Evolutionary conservation across 2,888 invertebrate genomes (phyloP).

Genomic region (Ethmia dodecea): DNA sequence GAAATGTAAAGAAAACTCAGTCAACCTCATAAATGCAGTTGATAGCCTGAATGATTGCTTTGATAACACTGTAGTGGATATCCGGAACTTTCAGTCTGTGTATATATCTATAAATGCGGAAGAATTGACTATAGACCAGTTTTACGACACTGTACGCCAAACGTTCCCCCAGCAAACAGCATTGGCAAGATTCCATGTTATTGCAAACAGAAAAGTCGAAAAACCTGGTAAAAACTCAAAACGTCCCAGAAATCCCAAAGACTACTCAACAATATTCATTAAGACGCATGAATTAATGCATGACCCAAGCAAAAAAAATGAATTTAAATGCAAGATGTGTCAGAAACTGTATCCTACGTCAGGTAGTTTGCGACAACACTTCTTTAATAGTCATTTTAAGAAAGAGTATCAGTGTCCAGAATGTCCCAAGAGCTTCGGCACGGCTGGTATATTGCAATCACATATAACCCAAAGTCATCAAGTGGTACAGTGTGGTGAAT

Average conservation of each 20-base stretch:
- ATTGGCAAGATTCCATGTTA: conserved; percentile 4
- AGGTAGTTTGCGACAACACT: conserved; percentile 9
- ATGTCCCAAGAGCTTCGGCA: conserved; percentile 11
- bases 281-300: conserved; percentile 9
- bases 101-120: conserved; percentile 6
- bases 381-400: conserved; percentile 12
- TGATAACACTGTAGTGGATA: conserved; percentile 4
- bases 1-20: background rate
- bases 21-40: conserved; percentile 1
- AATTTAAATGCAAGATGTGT: conserved; percentile 11
- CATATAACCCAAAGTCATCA: conserved; percentile 7
- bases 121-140: conserved; percentile 8
- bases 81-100: conserved; percentile 1
- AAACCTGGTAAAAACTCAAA: background rate
- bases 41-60: conserved; percentile 4
- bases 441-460: conserved; percentile 7
- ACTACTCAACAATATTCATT: conserved; percentile 12
- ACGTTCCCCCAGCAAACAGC: background rate
- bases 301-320: conserved; percentile 8
- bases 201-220: background rate
- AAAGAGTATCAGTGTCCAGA: conserved; percentile 8
- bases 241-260: background rate
- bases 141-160: conserved; percentile 7
- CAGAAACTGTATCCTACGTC: conserved; percentile 9
- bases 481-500: conserved; percentile 4